Conservation (phyloP, 2,888 invertebrate genomes). For the Athalia cordata region DNA sequence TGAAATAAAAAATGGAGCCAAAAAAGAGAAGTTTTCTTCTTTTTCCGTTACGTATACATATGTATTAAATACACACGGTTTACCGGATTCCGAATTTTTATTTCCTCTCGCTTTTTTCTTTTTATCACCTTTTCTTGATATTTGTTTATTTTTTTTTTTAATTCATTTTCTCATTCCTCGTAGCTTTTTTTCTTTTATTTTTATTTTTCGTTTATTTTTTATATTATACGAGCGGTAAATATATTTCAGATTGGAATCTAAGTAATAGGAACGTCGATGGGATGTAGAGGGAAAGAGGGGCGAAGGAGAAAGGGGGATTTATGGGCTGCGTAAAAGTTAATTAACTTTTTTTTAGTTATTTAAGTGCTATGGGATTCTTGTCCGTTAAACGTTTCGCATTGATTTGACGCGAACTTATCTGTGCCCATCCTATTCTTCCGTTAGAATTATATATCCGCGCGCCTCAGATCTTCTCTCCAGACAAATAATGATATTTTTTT, state of each 20-base stretch:
- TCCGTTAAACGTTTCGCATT: not conserved
- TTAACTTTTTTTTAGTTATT: constrained; percentile 19
- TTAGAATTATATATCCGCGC: constrained; percentile 16
- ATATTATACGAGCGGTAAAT: constrained; percentile 9
- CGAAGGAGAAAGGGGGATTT: constrained; percentile 16
- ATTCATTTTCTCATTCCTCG: not conserved
- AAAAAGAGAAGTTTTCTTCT: no score
- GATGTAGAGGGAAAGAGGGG: no score
- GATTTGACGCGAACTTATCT: no score
- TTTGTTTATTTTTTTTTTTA: not conserved
- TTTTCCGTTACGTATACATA: no score
- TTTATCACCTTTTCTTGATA: no score
- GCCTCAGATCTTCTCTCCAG: not conserved
- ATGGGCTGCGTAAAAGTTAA: constrained; percentile 42
- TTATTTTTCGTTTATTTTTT: not conserved
- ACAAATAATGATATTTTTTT: not conserved
- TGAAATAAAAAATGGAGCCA: no score
- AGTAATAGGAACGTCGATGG: constrained; percentile 6
- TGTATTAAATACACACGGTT: no score
- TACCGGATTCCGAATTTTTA: no score
- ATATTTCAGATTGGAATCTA: constrained; percentile 41
- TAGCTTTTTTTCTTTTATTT: not conserved
- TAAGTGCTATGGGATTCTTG: not conserved
- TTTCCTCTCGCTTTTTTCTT: no score
- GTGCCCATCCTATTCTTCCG: not conserved